A percentile compares a stretch with the other conserved stretches of the same genome.
phyloP scores from a whole-genome alignment of 2,797 vertebrate genomes.

The Meriones psammophilus region DNA sequence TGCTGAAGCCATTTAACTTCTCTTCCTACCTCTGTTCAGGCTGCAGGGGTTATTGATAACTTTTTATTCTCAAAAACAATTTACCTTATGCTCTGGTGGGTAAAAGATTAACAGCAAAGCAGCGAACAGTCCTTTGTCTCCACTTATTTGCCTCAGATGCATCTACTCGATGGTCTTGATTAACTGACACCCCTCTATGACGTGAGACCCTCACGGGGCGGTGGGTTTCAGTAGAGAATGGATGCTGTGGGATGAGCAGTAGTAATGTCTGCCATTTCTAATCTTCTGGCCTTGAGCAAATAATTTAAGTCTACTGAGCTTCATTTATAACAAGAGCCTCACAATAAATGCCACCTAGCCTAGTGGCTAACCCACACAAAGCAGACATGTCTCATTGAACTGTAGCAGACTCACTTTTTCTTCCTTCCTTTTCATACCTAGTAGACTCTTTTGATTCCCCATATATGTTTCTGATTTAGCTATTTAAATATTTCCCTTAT shows the following conservation, averaged over 20 bases:
- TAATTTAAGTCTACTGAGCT: neutral
- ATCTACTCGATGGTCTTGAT: constrained; percentile 10
- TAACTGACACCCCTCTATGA: constrained; percentile 6
- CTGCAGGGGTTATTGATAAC: neutral
- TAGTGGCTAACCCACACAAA: neutral
- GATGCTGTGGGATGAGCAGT: neutral
- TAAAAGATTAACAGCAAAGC: constrained; percentile 37
- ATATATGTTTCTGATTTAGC: neutral
- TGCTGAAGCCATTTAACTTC: neutral
- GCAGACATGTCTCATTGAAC: neutral
- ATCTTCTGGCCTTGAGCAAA: constrained; percentile 1
- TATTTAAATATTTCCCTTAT: neutral
- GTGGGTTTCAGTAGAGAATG: neutral
- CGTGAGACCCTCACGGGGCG: neutral
- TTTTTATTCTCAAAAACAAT: constrained; percentile 45
- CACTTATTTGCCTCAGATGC: neutral
- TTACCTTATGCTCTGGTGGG: neutral
- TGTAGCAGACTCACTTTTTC: neutral
- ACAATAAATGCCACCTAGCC: neutral
- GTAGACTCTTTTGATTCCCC: neutral
- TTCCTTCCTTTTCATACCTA: neutral
- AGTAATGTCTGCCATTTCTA: neutral
- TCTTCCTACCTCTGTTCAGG: neutral
- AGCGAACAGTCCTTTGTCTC: neutral
- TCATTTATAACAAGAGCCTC: neutral